These are phyloP conservation scores for Cataglyphis altisquamis DNA, from an alignment of 2,888 invertebrate species.

Conservation along the genomic window DNA sequence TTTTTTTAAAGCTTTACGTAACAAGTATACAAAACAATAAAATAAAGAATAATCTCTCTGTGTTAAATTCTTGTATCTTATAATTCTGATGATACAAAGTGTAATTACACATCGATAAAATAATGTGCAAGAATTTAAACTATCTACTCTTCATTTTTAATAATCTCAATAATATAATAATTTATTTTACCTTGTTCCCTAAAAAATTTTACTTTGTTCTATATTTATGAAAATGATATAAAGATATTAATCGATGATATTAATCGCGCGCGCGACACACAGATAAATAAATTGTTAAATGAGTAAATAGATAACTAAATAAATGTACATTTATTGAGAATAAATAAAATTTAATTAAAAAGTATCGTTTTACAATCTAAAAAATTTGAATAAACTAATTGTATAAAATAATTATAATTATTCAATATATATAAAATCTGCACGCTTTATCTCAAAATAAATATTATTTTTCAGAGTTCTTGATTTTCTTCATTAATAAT, in stretches of 20 bases:
- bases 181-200: neutral
- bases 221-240: neutral
- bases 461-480: neutral
- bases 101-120: neutral
- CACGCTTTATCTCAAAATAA: neutral
- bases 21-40: slow-evolving; percentile 1
- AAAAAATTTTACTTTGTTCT: neutral
- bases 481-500: neutral
- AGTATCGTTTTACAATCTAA: neutral
- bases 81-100: neutral
- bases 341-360: neutral
- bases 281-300: neutral
- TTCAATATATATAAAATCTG: neutral
- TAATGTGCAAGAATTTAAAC: neutral
- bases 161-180: neutral
- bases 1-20: slow-evolving; percentile 2
- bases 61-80: neutral
- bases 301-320: neutral
- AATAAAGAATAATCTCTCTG: slow-evolving; percentile 3
- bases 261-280: neutral
- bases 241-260: neutral
- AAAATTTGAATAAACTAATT: neutral
- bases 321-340: neutral
- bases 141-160: neutral
- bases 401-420: slow-evolving; percentile 11